phyloP scores from a whole-genome alignment of 2,888 invertebrate genomes.

The Melinaea marsaeus region DNA sequence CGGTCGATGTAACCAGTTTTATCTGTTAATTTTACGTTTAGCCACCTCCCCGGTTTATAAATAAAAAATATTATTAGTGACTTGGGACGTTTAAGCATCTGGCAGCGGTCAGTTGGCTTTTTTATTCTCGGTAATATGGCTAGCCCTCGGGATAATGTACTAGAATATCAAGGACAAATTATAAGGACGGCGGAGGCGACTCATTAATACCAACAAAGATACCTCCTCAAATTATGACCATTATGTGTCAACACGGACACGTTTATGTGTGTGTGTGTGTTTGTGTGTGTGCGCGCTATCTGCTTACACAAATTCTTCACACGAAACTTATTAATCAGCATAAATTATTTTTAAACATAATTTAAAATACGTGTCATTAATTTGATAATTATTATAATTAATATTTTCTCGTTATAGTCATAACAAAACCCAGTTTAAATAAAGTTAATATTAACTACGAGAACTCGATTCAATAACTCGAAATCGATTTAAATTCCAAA shows the following conservation, averaged over 20 bases:
- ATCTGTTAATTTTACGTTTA: conserved; percentile 36
- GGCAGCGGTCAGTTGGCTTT: background rate
- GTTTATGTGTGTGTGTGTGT: no score
- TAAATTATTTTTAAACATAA: no score
- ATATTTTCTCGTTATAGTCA: background rate
- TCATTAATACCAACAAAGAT: background rate
- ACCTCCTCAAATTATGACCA: no score
- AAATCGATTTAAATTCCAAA: conserved; percentile 40
- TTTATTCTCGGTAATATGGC: conserved; percentile 4
- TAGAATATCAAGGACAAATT: background rate
- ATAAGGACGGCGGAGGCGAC: background rate
- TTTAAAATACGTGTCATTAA: no score
- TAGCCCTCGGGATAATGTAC: background rate
- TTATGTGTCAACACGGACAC: no score
- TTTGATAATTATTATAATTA: no score
- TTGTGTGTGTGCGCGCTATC: no score
- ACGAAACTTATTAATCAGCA: no score
- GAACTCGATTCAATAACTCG: conserved; percentile 43
- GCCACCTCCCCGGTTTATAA: conserved; percentile 21
- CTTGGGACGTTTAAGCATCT: conserved; percentile 2
- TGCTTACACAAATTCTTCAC: no score
- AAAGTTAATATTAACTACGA: conserved; percentile 38
- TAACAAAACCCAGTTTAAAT: conserved; percentile 23
- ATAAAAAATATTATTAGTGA: conserved; percentile 14
- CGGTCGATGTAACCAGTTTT: conserved; percentile 37